Conservation (phyloP, 2,888 invertebrate genomes). For the Cyaniris semiargus region DNA sequence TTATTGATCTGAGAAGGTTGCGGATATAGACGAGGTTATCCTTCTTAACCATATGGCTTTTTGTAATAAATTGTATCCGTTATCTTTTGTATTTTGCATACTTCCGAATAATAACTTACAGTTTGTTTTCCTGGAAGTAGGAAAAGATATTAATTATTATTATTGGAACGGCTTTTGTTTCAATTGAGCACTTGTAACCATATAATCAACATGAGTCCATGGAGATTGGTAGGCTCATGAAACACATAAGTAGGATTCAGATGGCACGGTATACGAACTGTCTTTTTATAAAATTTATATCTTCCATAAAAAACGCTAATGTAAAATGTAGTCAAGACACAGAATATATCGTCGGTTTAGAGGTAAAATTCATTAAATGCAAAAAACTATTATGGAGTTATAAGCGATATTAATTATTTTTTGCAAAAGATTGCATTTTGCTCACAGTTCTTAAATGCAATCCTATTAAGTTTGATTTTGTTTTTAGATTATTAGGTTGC, state of each 20-base stretch:
- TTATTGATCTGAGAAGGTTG: not conserved
- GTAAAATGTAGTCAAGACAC: too few relatives aligned
- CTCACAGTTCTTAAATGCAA: not conserved
- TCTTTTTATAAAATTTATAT: too few relatives aligned
- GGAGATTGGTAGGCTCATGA: too few relatives aligned
- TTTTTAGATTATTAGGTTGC: not conserved
- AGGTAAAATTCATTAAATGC: not conserved
- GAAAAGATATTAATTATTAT: not conserved
- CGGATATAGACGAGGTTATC: not conserved
- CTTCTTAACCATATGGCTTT: not conserved
- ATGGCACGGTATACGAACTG: too few relatives aligned
- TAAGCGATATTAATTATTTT: not conserved
- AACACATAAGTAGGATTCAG: too few relatives aligned
- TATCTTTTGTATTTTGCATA: slow-evolving; percentile 4
- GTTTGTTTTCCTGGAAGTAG: not conserved
- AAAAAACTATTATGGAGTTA: not conserved
- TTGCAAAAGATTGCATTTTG: not conserved
- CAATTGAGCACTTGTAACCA: too few relatives aligned
- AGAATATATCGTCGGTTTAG: too few relatives aligned
- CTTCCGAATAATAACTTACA: slow-evolving; percentile 2
- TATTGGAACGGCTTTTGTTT: not conserved
- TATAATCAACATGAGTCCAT: too few relatives aligned
- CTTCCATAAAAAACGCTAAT: too few relatives aligned
- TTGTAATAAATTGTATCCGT: not conserved
- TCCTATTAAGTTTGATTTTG: slow-evolving; percentile 1